phyloP scores from a whole-genome alignment of 2,888 invertebrate species.

The Leptopterna dolabrata region DNA sequence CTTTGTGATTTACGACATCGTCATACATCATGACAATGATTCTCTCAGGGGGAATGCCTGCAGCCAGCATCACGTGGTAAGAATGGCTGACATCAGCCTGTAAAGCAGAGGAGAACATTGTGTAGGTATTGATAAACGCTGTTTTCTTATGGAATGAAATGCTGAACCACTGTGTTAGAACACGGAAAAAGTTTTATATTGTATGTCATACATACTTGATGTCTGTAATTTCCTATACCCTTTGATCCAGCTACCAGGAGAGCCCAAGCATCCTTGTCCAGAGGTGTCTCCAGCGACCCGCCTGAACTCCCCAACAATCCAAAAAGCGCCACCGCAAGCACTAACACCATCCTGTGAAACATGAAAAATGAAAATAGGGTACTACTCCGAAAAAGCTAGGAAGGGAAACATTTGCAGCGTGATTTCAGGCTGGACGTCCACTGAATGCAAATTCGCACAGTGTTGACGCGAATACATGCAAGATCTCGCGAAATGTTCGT shows the following conservation, averaged over 20 bases:
- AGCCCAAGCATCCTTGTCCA: constrained; percentile 66
- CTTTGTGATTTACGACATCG: constrained; percentile 55
- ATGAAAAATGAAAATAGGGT: too few species aligned
- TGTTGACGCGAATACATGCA: too few species aligned
- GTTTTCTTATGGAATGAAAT: too few species aligned
- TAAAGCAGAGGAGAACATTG: background rate
- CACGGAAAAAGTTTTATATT: too few species aligned
- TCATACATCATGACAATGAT: constrained; percentile 61
- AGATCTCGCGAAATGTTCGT: too few species aligned
- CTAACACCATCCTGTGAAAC: background rate
- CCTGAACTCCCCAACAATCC: background rate
- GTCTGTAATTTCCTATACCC: constrained; percentile 71
- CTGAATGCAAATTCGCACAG: too few species aligned
- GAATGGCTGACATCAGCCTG: constrained; percentile 60
- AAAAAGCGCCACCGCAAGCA: background rate
- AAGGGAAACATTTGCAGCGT: too few species aligned
- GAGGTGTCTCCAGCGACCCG: background rate
- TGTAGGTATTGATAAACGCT: background rate
- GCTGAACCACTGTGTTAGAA: background rate
- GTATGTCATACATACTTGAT: constrained; percentile 68
- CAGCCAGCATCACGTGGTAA: constrained; percentile 54
- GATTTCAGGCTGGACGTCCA: too few species aligned
- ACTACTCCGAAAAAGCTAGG: too few species aligned
- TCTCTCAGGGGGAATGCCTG: constrained; percentile 54
- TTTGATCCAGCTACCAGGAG: constrained; percentile 72